A percentile compares a stretch with the other conserved stretches of the same genome.
Evolutionary conservation across 2,888 invertebrate species (phyloP).

Genomic region (Coleophora flavipennella): DNA sequence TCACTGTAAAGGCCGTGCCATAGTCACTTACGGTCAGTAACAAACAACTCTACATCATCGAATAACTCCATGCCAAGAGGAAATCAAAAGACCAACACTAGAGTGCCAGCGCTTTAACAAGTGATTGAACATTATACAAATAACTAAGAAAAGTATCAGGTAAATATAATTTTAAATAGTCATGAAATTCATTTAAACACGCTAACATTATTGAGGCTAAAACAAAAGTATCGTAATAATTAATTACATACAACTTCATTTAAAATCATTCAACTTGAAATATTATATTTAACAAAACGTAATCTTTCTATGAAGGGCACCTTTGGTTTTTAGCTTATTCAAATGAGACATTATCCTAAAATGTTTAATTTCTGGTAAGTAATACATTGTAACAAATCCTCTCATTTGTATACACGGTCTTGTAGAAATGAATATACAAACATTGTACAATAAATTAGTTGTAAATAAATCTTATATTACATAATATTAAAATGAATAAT

Average conservation of each 20-base stretch:
- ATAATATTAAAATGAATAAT: slow-evolving; percentile 50
- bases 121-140: slow-evolving; percentile 67
- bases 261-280: slow-evolving; percentile 70
- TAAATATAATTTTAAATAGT: slow-evolving; percentile 73
- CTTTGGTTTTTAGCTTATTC: slow-evolving; percentile 88
- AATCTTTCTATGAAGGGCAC: slow-evolving; percentile 81
- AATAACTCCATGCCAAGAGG: slow-evolving; percentile 49
- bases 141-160: slow-evolving; percentile 67
- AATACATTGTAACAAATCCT: slow-evolving; percentile 65
- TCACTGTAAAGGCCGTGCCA: too few species aligned
- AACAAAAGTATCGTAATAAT: slow-evolving; percentile 66
- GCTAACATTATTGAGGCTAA: slow-evolving; percentile 67
- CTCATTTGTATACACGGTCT: slow-evolving; percentile 60
- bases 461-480: slow-evolving; percentile 70
- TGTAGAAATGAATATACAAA: slow-evolving; percentile 60
- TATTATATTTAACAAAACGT: slow-evolving; percentile 71
- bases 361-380: slow-evolving; percentile 67
- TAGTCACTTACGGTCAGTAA: too few species aligned
- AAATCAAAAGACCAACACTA: slow-evolving; percentile 67
- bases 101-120: slow-evolving; percentile 71
- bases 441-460: slow-evolving; percentile 58
- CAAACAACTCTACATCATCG: too few species aligned
- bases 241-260: slow-evolving; percentile 67
- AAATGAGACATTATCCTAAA: slow-evolving; percentile 72
- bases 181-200: slow-evolving; percentile 65